Base-by-base conservation (phyloP, 2,888 invertebrate genomes). In the Uloborus plumipes region DNA sequence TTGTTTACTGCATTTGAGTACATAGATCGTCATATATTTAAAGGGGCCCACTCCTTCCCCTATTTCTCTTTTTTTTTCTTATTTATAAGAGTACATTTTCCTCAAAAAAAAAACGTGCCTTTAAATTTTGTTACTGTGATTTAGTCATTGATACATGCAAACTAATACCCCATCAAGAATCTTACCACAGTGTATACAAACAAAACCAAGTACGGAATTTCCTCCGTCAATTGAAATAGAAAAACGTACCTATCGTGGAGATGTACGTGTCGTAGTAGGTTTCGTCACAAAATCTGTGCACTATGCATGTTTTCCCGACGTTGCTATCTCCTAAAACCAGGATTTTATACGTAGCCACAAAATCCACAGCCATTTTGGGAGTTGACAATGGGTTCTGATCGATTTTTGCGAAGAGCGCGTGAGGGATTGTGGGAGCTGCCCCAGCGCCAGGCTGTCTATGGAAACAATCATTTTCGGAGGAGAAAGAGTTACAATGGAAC, bases 231-330 rank as follows among this genome's bases (percentile, higher is more conserved):
- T 26, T 31, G 83, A 26, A 26, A 26, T 26, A 4, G 26, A 26
- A n/a, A 26, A 26, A 90, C 93, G 93, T 89, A 95, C 95, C 95
- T 91, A 95, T 95, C 86, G 95, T 95, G 66, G 95, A 95, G 90
- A 95, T 95, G 90, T 95, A 95, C 86, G 95, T 94, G 89, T 95
- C 95, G 90, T 95, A 95, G 90, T 94, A 95, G 87, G 94, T 92
- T 90, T 95, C 95, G 89, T 95, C 95, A 89, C 95, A 95, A 88
- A 95, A 95, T 90, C 95, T 92, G 89, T 95, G 95, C 87, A 95
- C 95, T 87, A 95, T 94, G 90, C 95, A 95, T 82, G 95, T 95
- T 91, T 95, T 95, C 22, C 95, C 95, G 84, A 95, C 95, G 91
- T 95, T 95, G 71, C 95, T 95, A 91, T 95, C 95, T 79, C 95